Evolutionary conservation across 2,888 invertebrate species (phyloP), one percentile per base, ranked within the genome.

Genomic region (Tricholauxania praeusta): DNA sequence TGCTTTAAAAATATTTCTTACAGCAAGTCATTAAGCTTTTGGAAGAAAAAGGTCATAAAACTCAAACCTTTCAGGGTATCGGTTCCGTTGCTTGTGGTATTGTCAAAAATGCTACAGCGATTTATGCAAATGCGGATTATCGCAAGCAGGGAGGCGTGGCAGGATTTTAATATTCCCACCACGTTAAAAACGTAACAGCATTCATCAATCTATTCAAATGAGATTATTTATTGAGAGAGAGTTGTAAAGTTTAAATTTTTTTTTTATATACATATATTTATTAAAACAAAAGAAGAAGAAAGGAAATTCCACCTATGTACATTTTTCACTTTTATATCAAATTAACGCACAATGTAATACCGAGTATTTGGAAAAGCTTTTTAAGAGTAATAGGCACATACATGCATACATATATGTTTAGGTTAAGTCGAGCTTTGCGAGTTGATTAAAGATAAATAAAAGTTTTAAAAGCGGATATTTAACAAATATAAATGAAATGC

Each of bases 111-210:
- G 89, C 89, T 64, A 91, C 91, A 0, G 91, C 89, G 0, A 91
- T 96, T 62, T 92, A 90, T 82, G 94, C 93, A 0, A 95, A 94
- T 85, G 92, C 94, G 0, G 96, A 96, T 88, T 92, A 90, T 83
- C 90, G 96, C 77, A 96, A 96, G 86, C 92, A 91, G 14, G 95
- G 96, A 1, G 93, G 93, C 65, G 93, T 94, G 2, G 91, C 90
- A 64, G 96, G 94, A 55, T 88, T 91, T 78, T 89, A 92, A 72
- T 70, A 52, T 17, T 39, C 32, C 51, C 32, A 10, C 12, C 53
- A 51, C 12, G 52, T 60, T 8, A 51, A 60, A n/a, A 72, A 72
- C 47, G 48, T 63, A 48, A 17, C 63, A n/a, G 17, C 47, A 17
- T 48, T 47, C 19, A 65, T n/a, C 63, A 66, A 57, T 70, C 69